Evolutionary conservation across 1,140 invertebrate species (phyloP).

Genomic region (Drosophila insularis): DNA sequence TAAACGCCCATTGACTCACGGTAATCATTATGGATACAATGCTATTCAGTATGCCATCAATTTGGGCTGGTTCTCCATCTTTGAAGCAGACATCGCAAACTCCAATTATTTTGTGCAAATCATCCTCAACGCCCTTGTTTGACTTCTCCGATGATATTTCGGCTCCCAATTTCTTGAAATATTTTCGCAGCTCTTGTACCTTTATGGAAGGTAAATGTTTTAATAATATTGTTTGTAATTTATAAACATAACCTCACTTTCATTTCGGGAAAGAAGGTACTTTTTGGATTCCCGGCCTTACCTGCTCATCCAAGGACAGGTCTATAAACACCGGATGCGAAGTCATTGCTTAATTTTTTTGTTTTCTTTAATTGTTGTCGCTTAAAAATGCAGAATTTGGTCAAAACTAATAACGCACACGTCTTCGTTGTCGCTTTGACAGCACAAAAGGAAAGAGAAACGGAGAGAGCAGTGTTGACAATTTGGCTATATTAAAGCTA

Average conservation of each 20-base stretch:
- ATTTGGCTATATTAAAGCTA: neutral
- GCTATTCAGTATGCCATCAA: slow-evolving; percentile 92
- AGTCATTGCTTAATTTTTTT: slow-evolving; percentile 84
- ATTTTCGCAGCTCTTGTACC: slow-evolving; percentile 93
- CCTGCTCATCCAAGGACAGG: slow-evolving; percentile 90
- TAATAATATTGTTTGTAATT: slow-evolving; percentile 51
- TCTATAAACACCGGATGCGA: slow-evolving; percentile 92
- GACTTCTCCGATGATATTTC: slow-evolving; percentile 96
- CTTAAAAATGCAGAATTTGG: slow-evolving; percentile 36
- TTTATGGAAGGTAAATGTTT: slow-evolving; percentile 79
- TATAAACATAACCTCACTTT: slow-evolving; percentile 82
- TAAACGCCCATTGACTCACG: slow-evolving; percentile 83
- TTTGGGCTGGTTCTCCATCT: slow-evolving; percentile 90
- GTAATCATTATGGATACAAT: slow-evolving; percentile 97
- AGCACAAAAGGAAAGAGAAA: slow-evolving; percentile 75
- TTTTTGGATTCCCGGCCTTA: slow-evolving; percentile 75
- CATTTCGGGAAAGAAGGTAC: neutral
- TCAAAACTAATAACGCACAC: slow-evolving; percentile 68
- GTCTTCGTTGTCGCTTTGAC: slow-evolving; percentile 65
- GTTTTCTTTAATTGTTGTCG: slow-evolving; percentile 30
- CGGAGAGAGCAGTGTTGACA: slow-evolving; percentile 47
- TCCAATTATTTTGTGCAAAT: slow-evolving; percentile 96
- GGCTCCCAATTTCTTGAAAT: slow-evolving; percentile 95
- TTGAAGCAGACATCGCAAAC: slow-evolving; percentile 96
- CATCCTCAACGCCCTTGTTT: slow-evolving; percentile 94